These are phyloP conservation scores for Timandra comae DNA, from an alignment of 2,888 invertebrate genomes.

Conservation along the genomic window DNA sequence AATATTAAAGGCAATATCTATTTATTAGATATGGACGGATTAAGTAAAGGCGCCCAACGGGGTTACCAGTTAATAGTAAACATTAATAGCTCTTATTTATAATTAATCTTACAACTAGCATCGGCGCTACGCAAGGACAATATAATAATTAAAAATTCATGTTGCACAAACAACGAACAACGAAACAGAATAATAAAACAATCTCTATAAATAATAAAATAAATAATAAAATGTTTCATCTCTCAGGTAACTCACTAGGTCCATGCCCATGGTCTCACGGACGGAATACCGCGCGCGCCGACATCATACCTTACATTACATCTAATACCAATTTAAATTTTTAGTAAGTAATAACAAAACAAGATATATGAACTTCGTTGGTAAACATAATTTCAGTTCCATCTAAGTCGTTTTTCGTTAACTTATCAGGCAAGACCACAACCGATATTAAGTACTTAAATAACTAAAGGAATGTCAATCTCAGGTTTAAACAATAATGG, in stretches of 20 bases:
- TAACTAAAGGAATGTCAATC: conserved; percentile 68
- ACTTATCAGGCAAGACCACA: conserved; percentile 79
- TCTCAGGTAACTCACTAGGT: conserved; percentile 73
- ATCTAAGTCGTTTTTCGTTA: conserved; percentile 67
- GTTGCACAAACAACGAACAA: conserved; percentile 56
- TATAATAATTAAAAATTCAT: conserved; percentile 50
- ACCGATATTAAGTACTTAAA: conserved; percentile 77
- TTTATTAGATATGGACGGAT: conserved; percentile 74
- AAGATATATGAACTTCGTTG: conserved; percentile 63
- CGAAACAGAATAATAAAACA: conserved; percentile 59
- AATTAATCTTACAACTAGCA: conserved; percentile 46
- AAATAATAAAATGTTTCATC: conserved; percentile 65
- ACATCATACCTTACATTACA: conserved; percentile 25
- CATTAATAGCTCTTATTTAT: conserved; percentile 67
- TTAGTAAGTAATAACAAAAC: conserved; percentile 52
- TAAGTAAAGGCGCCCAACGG: conserved; percentile 73
- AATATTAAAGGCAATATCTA: conserved; percentile 77
- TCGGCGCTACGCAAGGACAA: conserved; percentile 58
- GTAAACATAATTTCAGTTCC: conserved; percentile 74
- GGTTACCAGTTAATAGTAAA: conserved; percentile 67
- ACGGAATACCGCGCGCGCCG: conserved; percentile 49
- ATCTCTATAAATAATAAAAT: conserved; percentile 59
- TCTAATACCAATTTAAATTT: conserved; percentile 42
- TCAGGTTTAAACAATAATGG: conserved; percentile 44
- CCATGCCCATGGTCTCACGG: conserved; percentile 42